Conservation (phyloP, 2,797 vertebrate species). For the Micrastur ruficollis region DNA sequence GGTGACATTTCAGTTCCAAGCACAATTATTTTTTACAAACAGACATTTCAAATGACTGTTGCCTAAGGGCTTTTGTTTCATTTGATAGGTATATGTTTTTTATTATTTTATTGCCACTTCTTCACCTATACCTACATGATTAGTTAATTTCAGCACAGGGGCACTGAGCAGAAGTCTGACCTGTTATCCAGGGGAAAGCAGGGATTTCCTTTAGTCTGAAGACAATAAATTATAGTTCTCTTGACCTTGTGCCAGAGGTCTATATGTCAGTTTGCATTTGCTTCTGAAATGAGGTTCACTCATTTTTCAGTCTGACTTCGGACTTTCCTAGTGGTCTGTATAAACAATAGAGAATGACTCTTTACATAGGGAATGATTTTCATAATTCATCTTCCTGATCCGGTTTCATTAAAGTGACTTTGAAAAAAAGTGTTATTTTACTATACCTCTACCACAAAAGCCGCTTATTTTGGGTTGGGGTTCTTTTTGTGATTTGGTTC, state of each 20-base stretch:
- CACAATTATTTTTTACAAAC: neutral
- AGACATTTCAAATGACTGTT: constrained; percentile 3
- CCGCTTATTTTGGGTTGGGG: fast-evolving
- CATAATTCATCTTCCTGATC: neutral
- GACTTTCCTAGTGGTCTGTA: neutral
- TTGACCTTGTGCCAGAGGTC: neutral
- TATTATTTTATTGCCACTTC: neutral
- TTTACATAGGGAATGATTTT: neutral
- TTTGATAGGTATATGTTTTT: neutral
- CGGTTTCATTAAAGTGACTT: neutral
- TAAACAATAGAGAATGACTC: neutral
- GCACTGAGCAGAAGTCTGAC: neutral
- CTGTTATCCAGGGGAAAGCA: neutral
- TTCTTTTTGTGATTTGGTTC: neutral
- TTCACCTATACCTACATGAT: neutral
- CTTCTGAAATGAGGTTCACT: neutral
- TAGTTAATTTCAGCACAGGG: neutral
- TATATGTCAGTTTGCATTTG: neutral
- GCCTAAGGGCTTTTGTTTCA: neutral
- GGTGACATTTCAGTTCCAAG: neutral
- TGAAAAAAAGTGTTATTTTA: neutral
- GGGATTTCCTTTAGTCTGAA: neutral
- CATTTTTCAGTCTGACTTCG: neutral
- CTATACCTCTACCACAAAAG: neutral
- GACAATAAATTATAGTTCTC: neutral